Evolutionary conservation across 2,113 vertebrate species (phyloP).

Genomic region (Scopus umbretta): DNA sequence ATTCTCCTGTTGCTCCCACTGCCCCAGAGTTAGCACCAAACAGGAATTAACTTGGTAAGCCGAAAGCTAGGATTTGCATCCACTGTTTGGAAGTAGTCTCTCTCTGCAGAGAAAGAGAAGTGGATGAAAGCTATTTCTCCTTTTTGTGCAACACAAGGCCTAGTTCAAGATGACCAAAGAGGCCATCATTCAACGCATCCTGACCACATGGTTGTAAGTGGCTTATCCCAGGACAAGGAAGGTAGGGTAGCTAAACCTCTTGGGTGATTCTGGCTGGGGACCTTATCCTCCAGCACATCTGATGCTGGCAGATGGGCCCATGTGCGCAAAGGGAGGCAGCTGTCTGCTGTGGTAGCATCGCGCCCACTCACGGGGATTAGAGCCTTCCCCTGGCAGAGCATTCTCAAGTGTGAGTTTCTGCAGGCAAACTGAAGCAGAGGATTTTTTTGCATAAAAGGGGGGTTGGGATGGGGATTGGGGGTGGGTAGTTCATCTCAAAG

Average conservation of each 20-base stretch:
- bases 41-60: background rate
- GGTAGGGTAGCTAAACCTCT: background rate
- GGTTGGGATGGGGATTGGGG: no score
- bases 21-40: background rate
- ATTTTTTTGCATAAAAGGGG: background rate
- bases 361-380: background rate
- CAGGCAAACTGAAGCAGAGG: background rate
- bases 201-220: rapidly evolving
- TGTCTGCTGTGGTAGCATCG: rapidly evolving
- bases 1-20: background rate
- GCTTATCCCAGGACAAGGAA: background rate
- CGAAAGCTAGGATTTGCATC: background rate
- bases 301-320: background rate
- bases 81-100: background rate
- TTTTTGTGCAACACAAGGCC: background rate
- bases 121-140: background rate
- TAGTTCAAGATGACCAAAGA: background rate
- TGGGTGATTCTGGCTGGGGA: background rate
- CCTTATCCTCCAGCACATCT: background rate
- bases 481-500: background rate
- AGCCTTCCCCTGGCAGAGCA: background rate
- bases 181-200: background rate
- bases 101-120: background rate
- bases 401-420: background rate
- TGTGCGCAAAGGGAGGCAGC: background rate